Conservation (phyloP, 2,888 invertebrate species). For the Acleris literana region DNA sequence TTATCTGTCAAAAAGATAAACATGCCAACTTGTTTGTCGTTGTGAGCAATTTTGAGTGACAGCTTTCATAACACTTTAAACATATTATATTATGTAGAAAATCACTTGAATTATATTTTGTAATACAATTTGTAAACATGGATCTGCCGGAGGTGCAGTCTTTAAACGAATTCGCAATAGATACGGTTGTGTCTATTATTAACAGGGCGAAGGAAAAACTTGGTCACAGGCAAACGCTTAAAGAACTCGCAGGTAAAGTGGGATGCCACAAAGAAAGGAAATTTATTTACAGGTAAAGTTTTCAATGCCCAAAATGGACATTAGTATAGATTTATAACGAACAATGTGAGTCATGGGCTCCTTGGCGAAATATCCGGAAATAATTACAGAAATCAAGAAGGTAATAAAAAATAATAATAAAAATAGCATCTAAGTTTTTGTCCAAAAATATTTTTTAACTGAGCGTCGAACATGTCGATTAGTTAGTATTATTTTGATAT, state of each 20-base stretch:
- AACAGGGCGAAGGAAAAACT: slow-evolving; percentile 63
- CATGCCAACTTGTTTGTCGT: not conserved
- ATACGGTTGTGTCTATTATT: slow-evolving; percentile 61
- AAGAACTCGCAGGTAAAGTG: slow-evolving; percentile 57
- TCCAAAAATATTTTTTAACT: too few relatives aligned
- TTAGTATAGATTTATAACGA: too few relatives aligned
- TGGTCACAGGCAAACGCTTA: slow-evolving; percentile 57
- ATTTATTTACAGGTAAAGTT: not conserved
- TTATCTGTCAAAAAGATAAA: slow-evolving; percentile 26
- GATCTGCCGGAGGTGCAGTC: slow-evolving; percentile 58
- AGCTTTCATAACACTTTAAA: not conserved
- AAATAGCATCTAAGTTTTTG: too few relatives aligned
- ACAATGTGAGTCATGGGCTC: too few relatives aligned
- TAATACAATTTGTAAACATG: slow-evolving; percentile 46
- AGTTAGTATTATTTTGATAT: too few relatives aligned
- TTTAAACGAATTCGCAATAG: slow-evolving; percentile 63
- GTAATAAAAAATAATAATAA: too few relatives aligned
- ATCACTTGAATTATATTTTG: not conserved
- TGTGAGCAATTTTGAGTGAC: slow-evolving; percentile 8
- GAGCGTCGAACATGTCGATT: too few relatives aligned
- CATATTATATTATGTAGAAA: not conserved
- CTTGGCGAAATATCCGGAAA: too few relatives aligned
- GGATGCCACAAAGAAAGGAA: not conserved
- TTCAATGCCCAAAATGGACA: too few relatives aligned
- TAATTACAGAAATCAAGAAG: too few relatives aligned